Conservation (phyloP, 2,113 vertebrate genomes). For the Halichoerus grypus region DNA sequence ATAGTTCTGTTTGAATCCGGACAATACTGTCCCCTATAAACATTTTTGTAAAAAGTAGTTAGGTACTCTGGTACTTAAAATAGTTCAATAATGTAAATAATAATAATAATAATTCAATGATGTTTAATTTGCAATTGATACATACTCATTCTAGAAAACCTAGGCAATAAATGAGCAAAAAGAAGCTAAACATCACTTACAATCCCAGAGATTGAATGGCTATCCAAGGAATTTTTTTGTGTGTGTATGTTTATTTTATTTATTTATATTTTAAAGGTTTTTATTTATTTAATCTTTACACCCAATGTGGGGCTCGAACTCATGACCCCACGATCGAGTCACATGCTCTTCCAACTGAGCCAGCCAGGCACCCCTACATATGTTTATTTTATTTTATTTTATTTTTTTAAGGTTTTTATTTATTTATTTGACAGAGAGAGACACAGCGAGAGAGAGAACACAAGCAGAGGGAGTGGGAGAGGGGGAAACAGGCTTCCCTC, state of each 20-base stretch:
- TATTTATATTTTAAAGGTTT: neutral
- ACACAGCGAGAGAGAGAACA: no score
- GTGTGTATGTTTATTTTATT: neutral
- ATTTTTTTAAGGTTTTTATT: no score
- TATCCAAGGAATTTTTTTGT: constrained; percentile 24
- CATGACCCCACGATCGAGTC: neutral
- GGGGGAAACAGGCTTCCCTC: no score
- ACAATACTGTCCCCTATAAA: constrained; percentile 20
- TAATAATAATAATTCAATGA: neutral
- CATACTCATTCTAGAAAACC: neutral
- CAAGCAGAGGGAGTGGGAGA: no score
- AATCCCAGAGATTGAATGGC: neutral
- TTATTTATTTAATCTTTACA: neutral
- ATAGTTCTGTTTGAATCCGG: constrained; percentile 17
- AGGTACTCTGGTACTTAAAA: constrained; percentile 28
- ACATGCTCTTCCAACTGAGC: neutral
- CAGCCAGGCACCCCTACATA: neutral
- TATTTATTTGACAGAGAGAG: no score
- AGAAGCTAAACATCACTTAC: constrained; percentile 43
- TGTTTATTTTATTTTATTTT: constrained; percentile 20
- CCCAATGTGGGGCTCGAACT: neutral
- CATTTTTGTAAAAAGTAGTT: neutral
- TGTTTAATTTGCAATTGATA: constrained; percentile 14
- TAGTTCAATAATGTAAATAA: neutral
- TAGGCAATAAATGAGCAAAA: constrained; percentile 17